Conservation (phyloP, 1,140 invertebrate species). For the Atta cephalotes region DNA sequence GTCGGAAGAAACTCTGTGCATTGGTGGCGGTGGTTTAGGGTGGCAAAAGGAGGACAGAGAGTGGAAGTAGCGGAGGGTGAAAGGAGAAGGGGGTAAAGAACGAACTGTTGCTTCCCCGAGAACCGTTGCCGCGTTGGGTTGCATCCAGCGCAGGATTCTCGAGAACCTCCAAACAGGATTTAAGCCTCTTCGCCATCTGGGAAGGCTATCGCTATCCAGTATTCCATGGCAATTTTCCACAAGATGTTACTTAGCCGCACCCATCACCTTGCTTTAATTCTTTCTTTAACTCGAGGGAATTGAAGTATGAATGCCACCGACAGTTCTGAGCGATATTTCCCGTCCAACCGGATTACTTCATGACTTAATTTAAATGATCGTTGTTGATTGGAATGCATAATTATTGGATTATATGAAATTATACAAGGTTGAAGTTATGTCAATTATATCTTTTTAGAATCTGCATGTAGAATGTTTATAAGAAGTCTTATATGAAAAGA, state of each 20-base stretch:
- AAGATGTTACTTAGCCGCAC: constrained; percentile 37
- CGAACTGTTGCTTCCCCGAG: constrained; percentile 85
- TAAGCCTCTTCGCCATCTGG: constrained; percentile 73
- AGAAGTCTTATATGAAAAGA: background rate
- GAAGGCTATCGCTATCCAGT: constrained; percentile 69
- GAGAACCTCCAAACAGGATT: constrained; percentile 79
- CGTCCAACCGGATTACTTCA: background rate
- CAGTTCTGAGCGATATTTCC: background rate
- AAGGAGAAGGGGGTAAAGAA: constrained; percentile 73
- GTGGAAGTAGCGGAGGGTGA: constrained; percentile 66
- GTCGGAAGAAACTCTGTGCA: constrained; percentile 68
- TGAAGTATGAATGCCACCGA: background rate
- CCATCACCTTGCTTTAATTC: background rate
- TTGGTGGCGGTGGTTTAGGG: constrained; percentile 75
- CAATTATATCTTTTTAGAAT: background rate
- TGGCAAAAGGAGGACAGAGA: constrained; percentile 75
- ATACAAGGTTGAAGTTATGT: background rate
- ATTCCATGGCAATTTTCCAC: constrained; percentile 68
- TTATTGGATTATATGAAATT: constrained; percentile 23
- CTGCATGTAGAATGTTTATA: background rate
- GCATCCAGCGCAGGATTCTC: constrained; percentile 79
- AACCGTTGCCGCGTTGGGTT: constrained; percentile 69
- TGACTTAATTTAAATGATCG: background rate
- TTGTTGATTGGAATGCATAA: background rate
- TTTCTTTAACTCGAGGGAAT: constrained; percentile 16